Conservation (phyloP, 2,888 invertebrate genomes). For the Oligia strigilis region DNA sequence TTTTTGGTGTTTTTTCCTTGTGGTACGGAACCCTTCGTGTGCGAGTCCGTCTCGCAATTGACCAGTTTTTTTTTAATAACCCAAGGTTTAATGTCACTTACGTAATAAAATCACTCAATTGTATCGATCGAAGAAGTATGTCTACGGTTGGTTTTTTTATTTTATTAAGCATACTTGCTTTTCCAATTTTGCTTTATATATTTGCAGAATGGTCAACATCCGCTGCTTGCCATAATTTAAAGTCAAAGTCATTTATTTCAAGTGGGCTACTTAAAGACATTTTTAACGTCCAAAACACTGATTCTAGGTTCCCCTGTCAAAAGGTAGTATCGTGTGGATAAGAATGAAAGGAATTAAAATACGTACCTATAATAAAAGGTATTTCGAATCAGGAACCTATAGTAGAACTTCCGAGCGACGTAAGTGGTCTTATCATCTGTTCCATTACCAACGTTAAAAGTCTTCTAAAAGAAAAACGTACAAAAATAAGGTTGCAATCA, state of each 20-base stretch:
- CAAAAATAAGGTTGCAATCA: constrained; percentile 2
- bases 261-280: background rate
- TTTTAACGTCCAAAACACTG: too few species aligned
- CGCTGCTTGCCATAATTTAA: background rate
- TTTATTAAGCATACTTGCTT: background rate
- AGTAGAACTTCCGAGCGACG: background rate
- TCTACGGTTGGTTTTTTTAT: background rate
- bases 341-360: too few species aligned
- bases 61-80: background rate
- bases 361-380: too few species aligned
- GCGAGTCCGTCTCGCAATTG: too few species aligned
- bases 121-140: too few species aligned
- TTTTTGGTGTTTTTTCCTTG: too few species aligned
- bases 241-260: background rate
- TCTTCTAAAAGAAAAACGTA: background rate
- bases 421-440: background rate
- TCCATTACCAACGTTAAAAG: background rate
- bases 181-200: background rate
- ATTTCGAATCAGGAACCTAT: too few species aligned
- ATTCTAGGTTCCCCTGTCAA: too few species aligned
- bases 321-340: too few species aligned
- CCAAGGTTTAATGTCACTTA: background rate
- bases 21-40: too few species aligned
- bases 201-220: background rate
- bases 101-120: background rate